A percentile compares a stretch with the other conserved stretches of the same genome.
phyloP scores from a whole-genome alignment of 2,888 invertebrate genomes.

The Apoderus coryli region DNA sequence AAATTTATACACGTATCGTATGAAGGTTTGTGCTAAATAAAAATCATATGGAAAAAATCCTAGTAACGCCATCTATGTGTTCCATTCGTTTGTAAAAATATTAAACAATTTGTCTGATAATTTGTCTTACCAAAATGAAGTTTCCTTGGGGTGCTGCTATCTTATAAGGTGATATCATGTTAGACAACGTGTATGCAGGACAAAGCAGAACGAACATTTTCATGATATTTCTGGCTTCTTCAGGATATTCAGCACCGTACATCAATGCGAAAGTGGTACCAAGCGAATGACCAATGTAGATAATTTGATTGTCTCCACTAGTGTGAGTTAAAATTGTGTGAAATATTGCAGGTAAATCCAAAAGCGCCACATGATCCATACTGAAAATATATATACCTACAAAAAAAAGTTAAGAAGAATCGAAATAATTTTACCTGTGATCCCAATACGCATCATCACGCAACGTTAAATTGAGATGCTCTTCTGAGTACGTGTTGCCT shows the following conservation, averaged over 20 bases:
- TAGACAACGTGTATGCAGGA: constrained; percentile 47
- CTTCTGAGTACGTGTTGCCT: constrained; percentile 27
- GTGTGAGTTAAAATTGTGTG: constrained; percentile 23
- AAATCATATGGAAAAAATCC: no score
- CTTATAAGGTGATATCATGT: constrained; percentile 45
- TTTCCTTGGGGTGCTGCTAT: constrained; percentile 44
- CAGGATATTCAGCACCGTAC: constrained; percentile 49
- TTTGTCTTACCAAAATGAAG: constrained; percentile 22
- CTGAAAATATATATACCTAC: constrained; percentile 18
- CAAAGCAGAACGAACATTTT: constrained; percentile 49
- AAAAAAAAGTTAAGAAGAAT: neutral
- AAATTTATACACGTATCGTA: no score
- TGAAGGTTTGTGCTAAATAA: no score
- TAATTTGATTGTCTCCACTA: constrained; percentile 30
- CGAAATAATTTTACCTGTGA: constrained; percentile 23
- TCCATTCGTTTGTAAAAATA: no score
- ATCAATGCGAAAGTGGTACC: constrained; percentile 63
- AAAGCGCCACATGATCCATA: constrained; percentile 26
- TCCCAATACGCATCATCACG: constrained; percentile 28
- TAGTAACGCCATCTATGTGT: no score
- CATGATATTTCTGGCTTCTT: constrained; percentile 50
- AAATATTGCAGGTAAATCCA: constrained; percentile 27
- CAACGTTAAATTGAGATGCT: constrained; percentile 25
- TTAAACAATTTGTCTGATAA: no score
- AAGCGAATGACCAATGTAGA: constrained; percentile 82